Conservation (phyloP, 2,888 invertebrate genomes). For the Caenorhabditis doughertyi region DNA sequence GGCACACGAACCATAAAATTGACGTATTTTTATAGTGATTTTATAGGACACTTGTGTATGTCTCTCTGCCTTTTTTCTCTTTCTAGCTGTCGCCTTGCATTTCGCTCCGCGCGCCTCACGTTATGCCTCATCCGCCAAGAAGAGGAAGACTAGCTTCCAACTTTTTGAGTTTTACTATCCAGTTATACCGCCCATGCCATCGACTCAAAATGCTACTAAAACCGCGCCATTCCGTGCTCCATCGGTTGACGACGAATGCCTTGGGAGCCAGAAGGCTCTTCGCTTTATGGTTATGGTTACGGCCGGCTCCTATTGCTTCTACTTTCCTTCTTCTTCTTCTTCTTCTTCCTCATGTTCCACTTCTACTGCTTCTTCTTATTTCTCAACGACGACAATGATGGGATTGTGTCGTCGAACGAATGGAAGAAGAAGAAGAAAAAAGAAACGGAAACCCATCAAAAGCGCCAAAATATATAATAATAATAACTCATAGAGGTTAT, state of each 20-base stretch:
- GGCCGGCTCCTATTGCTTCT: conserved; percentile 35
- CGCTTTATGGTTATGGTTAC: conserved; percentile 65
- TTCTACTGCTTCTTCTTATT: conserved; percentile 22
- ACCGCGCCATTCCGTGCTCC: conserved; percentile 51
- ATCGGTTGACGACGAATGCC: conserved; percentile 54
- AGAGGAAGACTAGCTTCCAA: conserved; percentile 27
- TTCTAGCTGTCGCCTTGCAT: conserved; percentile 52
- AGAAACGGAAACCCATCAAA: conserved; percentile 49
- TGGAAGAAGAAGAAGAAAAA: conserved; percentile 17
- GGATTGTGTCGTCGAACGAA: conserved; percentile 31
- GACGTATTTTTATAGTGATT: conserved; percentile 68
- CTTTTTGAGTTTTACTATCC: conserved; percentile 65
- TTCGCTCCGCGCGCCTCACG: conserved; percentile 49
- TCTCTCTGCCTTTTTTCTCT: conserved; percentile 54
- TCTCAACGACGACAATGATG: conserved; percentile 53
- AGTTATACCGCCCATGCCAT: conserved; percentile 56
- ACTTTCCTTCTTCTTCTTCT: background rate
- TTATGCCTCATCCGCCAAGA: conserved; percentile 32
- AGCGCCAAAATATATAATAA: conserved; percentile 56
- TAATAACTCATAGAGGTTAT: conserved; percentile 42
- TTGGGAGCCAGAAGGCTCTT: conserved; percentile 47
- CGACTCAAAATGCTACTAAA: conserved; percentile 63
- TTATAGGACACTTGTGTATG: conserved; percentile 64
- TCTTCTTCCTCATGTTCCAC: conserved; percentile 16
- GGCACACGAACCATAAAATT: conserved; percentile 63